These are phyloP conservation scores for Amiota communis DNA, from an alignment of 2,888 invertebrate species.

Conservation along the genomic window DNA sequence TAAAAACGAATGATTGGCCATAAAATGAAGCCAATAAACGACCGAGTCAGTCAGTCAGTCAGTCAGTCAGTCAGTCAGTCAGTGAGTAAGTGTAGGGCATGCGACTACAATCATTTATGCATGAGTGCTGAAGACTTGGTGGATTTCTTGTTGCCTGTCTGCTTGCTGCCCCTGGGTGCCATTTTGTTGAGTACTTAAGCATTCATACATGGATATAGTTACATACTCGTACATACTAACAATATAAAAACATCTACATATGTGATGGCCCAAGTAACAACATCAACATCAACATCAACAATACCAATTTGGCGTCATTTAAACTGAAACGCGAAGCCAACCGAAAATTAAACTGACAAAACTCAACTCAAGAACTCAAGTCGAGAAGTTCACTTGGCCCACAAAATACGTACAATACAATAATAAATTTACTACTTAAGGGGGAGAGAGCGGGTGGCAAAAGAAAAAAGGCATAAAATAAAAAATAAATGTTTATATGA, in stretches of 20 bases:
- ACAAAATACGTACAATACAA: not conserved
- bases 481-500: constrained; percentile 5
- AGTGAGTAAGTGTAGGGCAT: not conserved
- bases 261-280: constrained; percentile 49
- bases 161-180: constrained; percentile 31
- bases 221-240: too few relatives aligned
- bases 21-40: constrained; percentile 33
- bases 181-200: constrained; percentile 50
- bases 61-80: too few relatives aligned
- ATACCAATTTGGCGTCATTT: constrained; percentile 61
- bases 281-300: too few relatives aligned
- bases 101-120: not conserved
- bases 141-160: not conserved
- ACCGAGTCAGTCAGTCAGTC: constrained; percentile 27
- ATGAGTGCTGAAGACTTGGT: not conserved
- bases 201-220: too few relatives aligned
- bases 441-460: not conserved
- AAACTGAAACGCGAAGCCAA: constrained; percentile 56
- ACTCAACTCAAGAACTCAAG: not conserved
- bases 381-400: not conserved
- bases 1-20: constrained; percentile 50
- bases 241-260: too few relatives aligned
- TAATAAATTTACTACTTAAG: not conserved
- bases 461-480: constrained; percentile 7
- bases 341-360: constrained; percentile 61